These are phyloP conservation scores for Cantharis rustica DNA, from an alignment of 2,888 invertebrate genomes.

Conservation along the genomic window DNA sequence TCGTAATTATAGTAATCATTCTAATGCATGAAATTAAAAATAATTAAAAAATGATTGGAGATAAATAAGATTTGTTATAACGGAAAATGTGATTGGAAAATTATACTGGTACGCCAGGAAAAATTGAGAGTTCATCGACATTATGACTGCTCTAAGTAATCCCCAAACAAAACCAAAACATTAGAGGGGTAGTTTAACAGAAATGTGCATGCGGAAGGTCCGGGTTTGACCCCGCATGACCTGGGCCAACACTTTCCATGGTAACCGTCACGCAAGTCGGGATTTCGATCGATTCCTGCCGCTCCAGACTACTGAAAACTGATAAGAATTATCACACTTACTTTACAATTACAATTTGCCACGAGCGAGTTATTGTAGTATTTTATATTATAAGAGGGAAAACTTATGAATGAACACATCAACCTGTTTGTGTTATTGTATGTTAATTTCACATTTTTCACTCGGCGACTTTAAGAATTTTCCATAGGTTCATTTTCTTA, in stretches of 20 bases:
- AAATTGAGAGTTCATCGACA: constrained; percentile 26
- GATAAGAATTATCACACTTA: constrained; percentile 27
- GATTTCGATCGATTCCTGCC: constrained; percentile 53
- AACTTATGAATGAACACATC: constrained; percentile 16
- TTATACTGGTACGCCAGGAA: background rate
- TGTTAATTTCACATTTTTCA: constrained; percentile 3
- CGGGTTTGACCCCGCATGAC: constrained; percentile 59
- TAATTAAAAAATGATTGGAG: background rate
- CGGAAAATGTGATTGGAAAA: background rate
- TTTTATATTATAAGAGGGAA: constrained; percentile 12
- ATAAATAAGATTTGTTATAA: background rate
- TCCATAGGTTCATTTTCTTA: background rate
- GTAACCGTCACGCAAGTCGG: constrained; percentile 58
- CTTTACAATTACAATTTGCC: constrained; percentile 17
- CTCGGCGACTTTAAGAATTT: background rate
- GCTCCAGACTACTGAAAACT: constrained; percentile 34
- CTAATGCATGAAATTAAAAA: background rate
- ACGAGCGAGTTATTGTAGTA: constrained; percentile 4
- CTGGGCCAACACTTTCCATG: constrained; percentile 60
- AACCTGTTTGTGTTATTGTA: constrained; percentile 7
- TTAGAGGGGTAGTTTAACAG: constrained; percentile 29
- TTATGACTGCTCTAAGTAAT: constrained; percentile 16
- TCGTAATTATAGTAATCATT: background rate
- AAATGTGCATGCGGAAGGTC: constrained; percentile 52
- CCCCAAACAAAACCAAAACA: constrained; percentile 31